Evolutionary conservation across 2,113 vertebrate genomes (phyloP).

Genomic region (Irena cyanogastra): DNA sequence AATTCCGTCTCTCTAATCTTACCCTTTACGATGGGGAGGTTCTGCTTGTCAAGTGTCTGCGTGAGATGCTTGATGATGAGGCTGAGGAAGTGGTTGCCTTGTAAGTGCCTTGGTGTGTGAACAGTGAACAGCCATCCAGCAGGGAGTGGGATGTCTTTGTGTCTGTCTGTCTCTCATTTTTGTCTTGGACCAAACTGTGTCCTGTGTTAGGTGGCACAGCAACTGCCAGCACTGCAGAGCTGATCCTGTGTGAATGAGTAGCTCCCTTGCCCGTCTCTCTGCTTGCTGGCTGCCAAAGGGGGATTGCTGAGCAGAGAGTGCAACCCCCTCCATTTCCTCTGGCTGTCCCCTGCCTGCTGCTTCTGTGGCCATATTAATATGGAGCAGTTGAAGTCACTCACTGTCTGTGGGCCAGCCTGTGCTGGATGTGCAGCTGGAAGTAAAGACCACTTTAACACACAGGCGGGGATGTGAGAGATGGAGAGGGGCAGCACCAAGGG

Average conservation of each 20-base stretch:
- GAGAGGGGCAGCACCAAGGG: neutral
- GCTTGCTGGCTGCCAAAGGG: neutral
- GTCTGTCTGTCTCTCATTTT: neutral
- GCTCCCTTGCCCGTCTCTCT: neutral
- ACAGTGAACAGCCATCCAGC: neutral
- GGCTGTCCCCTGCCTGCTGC: slow-evolving; percentile 43
- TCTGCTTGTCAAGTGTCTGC: fast-evolving
- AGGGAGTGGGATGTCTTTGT: neutral
- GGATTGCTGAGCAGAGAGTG: neutral
- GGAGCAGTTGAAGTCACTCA: slow-evolving; percentile 78
- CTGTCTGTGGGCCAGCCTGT: slow-evolving; percentile 76
- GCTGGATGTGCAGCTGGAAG: slow-evolving; percentile 46
- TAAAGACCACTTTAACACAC: slow-evolving; percentile 1
- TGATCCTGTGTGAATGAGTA: fast-evolving
- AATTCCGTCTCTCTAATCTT: neutral
- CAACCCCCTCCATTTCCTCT: slow-evolving; percentile 18
- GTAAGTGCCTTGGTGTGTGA: neutral
- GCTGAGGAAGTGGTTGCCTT: neutral
- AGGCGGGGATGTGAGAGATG: slow-evolving; percentile 4
- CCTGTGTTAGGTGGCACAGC: neutral
- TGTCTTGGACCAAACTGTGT: neutral
- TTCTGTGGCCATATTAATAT: slow-evolving; percentile 71
- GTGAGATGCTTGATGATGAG: fast-evolving
- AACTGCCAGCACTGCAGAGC: neutral
- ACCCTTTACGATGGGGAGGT: neutral